These are phyloP conservation scores for Columbina picui DNA, from an alignment of 2,113 vertebrate genomes.

Conservation along the genomic window DNA sequence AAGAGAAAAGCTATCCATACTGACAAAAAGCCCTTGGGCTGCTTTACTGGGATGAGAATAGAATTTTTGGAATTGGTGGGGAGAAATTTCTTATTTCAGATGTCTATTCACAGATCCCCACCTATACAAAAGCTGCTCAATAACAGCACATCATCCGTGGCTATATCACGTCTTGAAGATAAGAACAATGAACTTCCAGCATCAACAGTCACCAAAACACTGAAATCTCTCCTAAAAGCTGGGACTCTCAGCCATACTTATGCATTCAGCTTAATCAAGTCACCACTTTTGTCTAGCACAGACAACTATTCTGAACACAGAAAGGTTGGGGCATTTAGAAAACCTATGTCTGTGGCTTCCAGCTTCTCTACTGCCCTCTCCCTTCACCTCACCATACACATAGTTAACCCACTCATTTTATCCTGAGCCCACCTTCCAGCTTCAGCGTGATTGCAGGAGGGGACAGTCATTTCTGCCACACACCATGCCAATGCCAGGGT, in stretches of 20 bases:
- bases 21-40: neutral
- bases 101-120: neutral
- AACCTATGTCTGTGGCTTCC: neutral
- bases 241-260: neutral
- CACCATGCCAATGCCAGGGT: fast-evolving
- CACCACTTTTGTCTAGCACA: neutral
- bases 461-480: neutral
- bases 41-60: neutral
- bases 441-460: neutral
- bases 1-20: neutral
- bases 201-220: neutral
- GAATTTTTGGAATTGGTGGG: neutral
- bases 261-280: neutral
- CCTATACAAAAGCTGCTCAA: neutral
- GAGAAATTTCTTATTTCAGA: neutral
- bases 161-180: neutral
- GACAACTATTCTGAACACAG: neutral
- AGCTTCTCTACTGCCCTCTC: neutral
- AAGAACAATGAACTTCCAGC: neutral
- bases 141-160: neutral
- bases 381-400: neutral
- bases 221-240: neutral
- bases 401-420: neutral
- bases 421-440: neutral
- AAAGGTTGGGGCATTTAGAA: neutral